Base-by-base conservation (phyloP, 92 coral and sea anemone species). In the Palythoa grandis region DNA sequence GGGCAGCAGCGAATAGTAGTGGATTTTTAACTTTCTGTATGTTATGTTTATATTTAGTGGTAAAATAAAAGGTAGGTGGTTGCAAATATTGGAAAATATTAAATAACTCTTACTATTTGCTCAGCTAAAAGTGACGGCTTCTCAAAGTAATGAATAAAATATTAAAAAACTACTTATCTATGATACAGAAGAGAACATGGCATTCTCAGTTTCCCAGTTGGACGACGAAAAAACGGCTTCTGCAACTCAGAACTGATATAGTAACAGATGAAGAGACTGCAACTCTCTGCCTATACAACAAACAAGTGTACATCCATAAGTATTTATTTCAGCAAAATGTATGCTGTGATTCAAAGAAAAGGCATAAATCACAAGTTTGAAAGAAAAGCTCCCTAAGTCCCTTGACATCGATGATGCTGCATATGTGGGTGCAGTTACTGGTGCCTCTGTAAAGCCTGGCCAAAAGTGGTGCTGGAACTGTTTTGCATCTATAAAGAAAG, bases 321-420 rank as follows among this genome's bases (percentile, higher is more conserved):
- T 61, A 79, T 79, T 79, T 72, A 61, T 79, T 79, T 79, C 83
- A 56, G 53, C 83, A 79, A 79, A 79, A 79, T 16, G 83, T 37
- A 56, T 79, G 83, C 83, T 79, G 72, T 79, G 72, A 79, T 56
- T 72, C 83, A 52, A 79, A 79, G 70, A 37, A 79, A 79, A 61
- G 71, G 70, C 83, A 79, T 72, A 79, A 79, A 79, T 56, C 72
- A 79, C 83, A 79, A 79, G 72, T 79, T 40, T 57, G 60, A 61
- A 79, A 79, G 69, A 52, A 63, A 77, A 60, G 74, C 70, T 79
- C 83, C 83, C 61, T 16, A 79, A 79, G 83, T 29, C 83, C 83
- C 83, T 79, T 43, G 58, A 79, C 83, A 79, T 79, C 16, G 72
- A 63, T 79, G 83, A 61, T 35, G 83, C 83, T 79, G 72, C 83